Conservation (phyloP, 2,888 invertebrate species). For the Hololepta plana region DNA sequence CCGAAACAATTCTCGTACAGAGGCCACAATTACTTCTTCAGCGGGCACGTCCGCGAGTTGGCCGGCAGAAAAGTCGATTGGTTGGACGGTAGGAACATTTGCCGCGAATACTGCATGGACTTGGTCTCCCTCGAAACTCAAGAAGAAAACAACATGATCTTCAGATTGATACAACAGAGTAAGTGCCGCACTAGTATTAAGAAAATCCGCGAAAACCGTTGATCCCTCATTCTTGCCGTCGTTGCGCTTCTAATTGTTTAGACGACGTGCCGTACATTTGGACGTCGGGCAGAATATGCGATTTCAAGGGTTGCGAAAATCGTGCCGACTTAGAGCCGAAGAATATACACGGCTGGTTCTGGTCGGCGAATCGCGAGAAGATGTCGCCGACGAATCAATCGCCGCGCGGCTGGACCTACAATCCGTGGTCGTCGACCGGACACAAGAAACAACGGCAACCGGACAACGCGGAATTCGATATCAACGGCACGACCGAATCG, state of each 20-base stretch:
- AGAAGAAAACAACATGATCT: slow-evolving; percentile 79
- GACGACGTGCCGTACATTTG: slow-evolving; percentile 85
- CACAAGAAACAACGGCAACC: slow-evolving; percentile 80
- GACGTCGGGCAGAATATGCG: slow-evolving; percentile 82
- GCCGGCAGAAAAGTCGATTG: slow-evolving; percentile 73
- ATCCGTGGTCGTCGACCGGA: slow-evolving; percentile 80
- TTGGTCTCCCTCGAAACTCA: slow-evolving; percentile 76
- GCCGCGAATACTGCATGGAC: slow-evolving; percentile 89
- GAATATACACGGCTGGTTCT: slow-evolving; percentile 77
- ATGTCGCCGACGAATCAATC: slow-evolving; percentile 62
- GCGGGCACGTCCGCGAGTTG: slow-evolving; percentile 58
- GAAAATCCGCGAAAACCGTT: too few species aligned
- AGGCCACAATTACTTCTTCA: slow-evolving; percentile 80
- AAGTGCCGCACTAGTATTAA: slow-evolving; percentile 18
- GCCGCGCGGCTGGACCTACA: slow-evolving; percentile 59
- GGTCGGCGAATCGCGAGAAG: slow-evolving; percentile 80
- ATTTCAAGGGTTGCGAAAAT: slow-evolving; percentile 83
- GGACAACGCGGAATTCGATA: slow-evolving; percentile 81
- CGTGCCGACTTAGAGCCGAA: slow-evolving; percentile 76
- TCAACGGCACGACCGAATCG: slow-evolving; percentile 73
- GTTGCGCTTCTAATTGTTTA: slow-evolving; percentile 18
- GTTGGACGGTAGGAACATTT: slow-evolving; percentile 79
- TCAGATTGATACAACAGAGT: slow-evolving; percentile 76
- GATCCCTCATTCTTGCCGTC: neutral
- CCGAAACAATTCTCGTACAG: slow-evolving; percentile 80